phyloP scores from a whole-genome alignment of 2,113 vertebrate species.

The Diphyllodes magnificus region DNA sequence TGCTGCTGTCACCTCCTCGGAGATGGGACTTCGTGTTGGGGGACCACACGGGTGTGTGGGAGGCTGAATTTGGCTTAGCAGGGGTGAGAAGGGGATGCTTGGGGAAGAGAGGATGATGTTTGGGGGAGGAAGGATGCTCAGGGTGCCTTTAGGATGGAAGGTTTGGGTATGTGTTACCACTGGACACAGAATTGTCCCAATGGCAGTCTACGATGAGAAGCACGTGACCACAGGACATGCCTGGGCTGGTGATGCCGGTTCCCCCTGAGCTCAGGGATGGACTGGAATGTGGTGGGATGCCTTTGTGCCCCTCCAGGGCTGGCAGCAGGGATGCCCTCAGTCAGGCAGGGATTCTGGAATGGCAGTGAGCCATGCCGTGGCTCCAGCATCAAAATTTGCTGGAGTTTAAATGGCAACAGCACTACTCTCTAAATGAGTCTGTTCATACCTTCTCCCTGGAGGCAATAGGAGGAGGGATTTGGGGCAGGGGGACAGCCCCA shows the following conservation, averaged over 20 bases:
- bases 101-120: neutral
- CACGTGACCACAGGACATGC: neutral
- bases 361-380: neutral
- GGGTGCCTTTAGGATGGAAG: neutral
- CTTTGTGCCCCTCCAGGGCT: neutral
- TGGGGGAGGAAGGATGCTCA: neutral
- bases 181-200: neutral
- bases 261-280: neutral
- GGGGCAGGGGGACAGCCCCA: rapidly evolving
- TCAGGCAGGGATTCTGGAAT: neutral
- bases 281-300: neutral
- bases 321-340: neutral
- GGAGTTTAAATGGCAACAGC: neutral
- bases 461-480: neutral
- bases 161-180: rapidly evolving
- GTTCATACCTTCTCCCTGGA: neutral
- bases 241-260: rapidly evolving
- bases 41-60: rapidly evolving
- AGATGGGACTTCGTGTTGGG: rapidly evolving
- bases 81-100: neutral
- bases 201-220: rapidly evolving
- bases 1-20: neutral
- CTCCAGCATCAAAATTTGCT: neutral
- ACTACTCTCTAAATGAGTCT: neutral
- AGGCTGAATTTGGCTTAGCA: neutral